Percentiles rank a stretch among this genome's conserved stretches.
These are phyloP conservation scores for Myotis planiceps DNA, from an alignment of 2,797 vertebrate species.

Conservation along the genomic window DNA sequence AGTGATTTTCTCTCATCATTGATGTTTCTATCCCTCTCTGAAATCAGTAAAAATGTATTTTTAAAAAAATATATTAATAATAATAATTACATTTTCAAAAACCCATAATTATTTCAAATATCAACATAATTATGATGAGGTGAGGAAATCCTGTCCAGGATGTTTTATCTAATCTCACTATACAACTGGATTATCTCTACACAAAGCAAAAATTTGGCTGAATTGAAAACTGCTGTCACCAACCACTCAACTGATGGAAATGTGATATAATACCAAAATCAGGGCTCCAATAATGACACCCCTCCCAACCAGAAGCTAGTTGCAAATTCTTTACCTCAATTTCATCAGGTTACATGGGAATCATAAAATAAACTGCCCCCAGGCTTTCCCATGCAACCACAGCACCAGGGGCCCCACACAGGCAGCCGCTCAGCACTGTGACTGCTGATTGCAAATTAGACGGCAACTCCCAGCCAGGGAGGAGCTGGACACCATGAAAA, in stretches of 20 bases:
- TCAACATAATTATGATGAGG: neutral
- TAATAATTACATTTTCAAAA: constrained; percentile 10
- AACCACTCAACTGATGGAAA: neutral
- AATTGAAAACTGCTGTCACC: neutral
- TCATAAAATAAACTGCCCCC: neutral
- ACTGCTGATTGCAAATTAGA: neutral
- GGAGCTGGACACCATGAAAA: neutral
- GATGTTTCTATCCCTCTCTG: too few species aligned
- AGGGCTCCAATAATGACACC: neutral
- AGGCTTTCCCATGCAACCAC: neutral
- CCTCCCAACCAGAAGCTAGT: neutral
- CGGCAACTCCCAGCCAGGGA: neutral
- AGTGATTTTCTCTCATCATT: too few species aligned
- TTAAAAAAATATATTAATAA: neutral
- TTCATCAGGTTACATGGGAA: neutral
- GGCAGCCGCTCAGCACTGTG: neutral
- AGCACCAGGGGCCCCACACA: neutral
- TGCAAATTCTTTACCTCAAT: neutral
- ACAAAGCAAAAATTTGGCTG: neutral
- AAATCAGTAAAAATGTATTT: neutral
- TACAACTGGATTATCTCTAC: neutral
- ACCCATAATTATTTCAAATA: neutral
- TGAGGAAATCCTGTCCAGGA: neutral
- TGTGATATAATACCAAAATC: neutral
- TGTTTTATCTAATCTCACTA: neutral